Conservation (phyloP, 1,140 invertebrate genomes). For the Solen grandis region DNA sequence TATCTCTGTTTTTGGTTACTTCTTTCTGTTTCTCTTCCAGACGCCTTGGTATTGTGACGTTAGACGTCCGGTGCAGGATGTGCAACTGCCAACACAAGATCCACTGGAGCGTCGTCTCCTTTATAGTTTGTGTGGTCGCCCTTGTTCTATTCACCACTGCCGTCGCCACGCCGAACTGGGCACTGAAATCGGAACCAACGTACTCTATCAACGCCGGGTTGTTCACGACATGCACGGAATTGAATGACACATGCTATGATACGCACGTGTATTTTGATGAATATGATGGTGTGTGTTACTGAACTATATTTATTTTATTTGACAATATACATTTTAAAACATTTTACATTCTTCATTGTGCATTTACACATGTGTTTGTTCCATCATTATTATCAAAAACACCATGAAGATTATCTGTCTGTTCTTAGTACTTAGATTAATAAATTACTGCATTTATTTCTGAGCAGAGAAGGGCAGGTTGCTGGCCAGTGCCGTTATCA, state of each 20-base stretch:
- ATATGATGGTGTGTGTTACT: not conserved
- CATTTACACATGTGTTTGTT: too few relatives aligned
- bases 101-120: slow-evolving; percentile 44
- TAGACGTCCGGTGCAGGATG: slow-evolving; percentile 24
- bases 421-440: too few relatives aligned
- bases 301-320: too few relatives aligned
- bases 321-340: too few relatives aligned
- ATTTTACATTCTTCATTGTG: too few relatives aligned
- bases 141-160: slow-evolving; percentile 15
- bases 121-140: slow-evolving; percentile 12
- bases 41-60: not conserved
- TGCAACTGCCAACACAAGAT: slow-evolving; percentile 49
- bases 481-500: slow-evolving; percentile 30
- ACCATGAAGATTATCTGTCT: too few relatives aligned
- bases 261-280: slow-evolving; percentile 34
- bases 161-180: slow-evolving; percentile 32
- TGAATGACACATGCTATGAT: slow-evolving; percentile 46
- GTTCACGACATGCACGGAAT: slow-evolving; percentile 18
- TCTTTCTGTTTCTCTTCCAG: not conserved
- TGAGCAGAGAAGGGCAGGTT: slow-evolving; percentile 38
- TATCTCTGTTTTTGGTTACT: not conserved
- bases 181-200: slow-evolving; percentile 21
- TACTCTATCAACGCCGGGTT: slow-evolving; percentile 22
- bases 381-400: too few relatives aligned
- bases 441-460: too few relatives aligned